Evolutionary conservation across 2,113 vertebrate genomes (phyloP).

Genomic region (Trachemys scripta): DNA sequence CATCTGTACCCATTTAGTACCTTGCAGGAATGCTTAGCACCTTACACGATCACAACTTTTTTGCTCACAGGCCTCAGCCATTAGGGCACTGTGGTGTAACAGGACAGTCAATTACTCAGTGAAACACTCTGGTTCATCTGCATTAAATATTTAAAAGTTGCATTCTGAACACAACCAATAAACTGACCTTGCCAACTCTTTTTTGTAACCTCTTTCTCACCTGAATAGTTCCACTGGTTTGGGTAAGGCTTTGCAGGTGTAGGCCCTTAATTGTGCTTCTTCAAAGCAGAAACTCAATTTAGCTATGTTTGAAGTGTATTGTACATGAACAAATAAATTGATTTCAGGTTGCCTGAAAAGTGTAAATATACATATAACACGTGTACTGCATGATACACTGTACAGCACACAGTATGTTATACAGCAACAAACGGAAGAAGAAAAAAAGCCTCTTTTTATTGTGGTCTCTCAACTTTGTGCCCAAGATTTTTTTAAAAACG

Average conservation of each 20-base stretch:
- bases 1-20: rapidly evolving
- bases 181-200: background rate
- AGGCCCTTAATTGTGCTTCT: background rate
- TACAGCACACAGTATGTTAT: background rate
- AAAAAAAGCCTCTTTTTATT: background rate
- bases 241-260: background rate
- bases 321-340: background rate
- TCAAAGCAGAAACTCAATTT: background rate
- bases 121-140: background rate
- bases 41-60: background rate
- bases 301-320: background rate
- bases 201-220: background rate
- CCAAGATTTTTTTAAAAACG: background rate
- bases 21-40: background rate
- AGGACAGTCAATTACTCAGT: background rate
- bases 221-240: background rate
- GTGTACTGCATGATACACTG: background rate
- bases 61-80: background rate
- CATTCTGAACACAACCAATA: background rate
- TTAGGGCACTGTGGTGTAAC: background rate
- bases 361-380: background rate
- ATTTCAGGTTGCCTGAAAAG: background rate
- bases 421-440: background rate
- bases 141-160: background rate
- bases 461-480: background rate